A percentile compares a stretch with the other conserved stretches of the same genome.
phyloP scores from a whole-genome alignment of 2,113 vertebrate species.

The Gallinago media region DNA sequence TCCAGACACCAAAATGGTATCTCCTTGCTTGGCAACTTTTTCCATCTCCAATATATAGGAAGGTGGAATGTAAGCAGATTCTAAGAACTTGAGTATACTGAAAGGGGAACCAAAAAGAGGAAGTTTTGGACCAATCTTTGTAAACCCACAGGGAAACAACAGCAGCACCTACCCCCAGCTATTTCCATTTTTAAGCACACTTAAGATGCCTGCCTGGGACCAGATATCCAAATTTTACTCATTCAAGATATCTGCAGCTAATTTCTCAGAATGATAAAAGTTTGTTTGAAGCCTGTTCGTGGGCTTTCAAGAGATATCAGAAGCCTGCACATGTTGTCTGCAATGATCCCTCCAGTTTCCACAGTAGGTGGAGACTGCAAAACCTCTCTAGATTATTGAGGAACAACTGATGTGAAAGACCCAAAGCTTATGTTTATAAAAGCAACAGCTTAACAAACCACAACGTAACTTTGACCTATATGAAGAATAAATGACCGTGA shows the following conservation, averaged over 20 bases:
- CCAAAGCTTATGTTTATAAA: background rate
- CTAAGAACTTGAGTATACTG: slow-evolving; percentile 92
- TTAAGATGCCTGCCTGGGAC: background rate
- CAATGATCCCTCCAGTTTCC: background rate
- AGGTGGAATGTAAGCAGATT: slow-evolving; percentile 93
- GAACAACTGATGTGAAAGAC: background rate
- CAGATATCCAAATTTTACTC: background rate
- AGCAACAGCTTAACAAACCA: background rate
- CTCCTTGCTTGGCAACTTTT: slow-evolving; percentile 91
- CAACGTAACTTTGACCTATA: background rate
- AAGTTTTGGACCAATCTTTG: background rate
- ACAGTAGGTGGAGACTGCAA: background rate
- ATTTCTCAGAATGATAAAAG: slow-evolving; percentile 28
- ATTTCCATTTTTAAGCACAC: background rate
- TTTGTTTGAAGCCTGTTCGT: background rate
- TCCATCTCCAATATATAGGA: slow-evolving; percentile 95
- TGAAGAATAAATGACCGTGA: background rate
- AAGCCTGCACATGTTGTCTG: background rate
- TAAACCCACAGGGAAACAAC: background rate
- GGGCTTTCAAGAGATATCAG: slow-evolving; percentile 12
- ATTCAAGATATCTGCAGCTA: background rate
- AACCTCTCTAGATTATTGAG: background rate
- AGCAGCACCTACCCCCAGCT: background rate
- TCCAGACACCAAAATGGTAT: slow-evolving; percentile 84
- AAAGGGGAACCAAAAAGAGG: background rate